phyloP scores from a whole-genome alignment of 2,888 invertebrate genomes.

The Marasmarcha lunaedactyla region DNA sequence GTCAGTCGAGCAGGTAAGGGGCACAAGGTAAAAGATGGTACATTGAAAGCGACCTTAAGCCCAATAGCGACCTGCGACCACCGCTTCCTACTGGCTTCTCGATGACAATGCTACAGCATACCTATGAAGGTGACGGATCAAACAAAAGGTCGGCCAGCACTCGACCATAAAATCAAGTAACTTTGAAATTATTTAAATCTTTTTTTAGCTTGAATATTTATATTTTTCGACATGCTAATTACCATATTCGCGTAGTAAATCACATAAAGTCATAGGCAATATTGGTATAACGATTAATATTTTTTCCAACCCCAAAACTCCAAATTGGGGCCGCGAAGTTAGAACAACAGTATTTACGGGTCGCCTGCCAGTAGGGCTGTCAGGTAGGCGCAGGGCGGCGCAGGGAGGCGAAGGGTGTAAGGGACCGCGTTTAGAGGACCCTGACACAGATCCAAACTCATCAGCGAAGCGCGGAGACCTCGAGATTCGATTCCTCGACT shows the following conservation, averaged over 20 bases:
- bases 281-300: too few relatives aligned
- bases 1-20: conserved; percentile 57
- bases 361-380: conserved; percentile 41
- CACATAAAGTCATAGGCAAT: too few relatives aligned
- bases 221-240: too few relatives aligned
- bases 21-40: conserved; percentile 71
- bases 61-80: conserved; percentile 64
- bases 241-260: too few relatives aligned
- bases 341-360: conserved; percentile 51
- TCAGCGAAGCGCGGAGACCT: conserved; percentile 55
- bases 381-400: conserved; percentile 29
- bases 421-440: conserved; percentile 54
- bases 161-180: background rate
- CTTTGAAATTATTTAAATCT: background rate
- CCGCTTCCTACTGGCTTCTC: conserved; percentile 66
- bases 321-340: conserved; percentile 28
- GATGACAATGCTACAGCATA: conserved; percentile 50
- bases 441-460: conserved; percentile 66
- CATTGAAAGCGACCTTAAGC: conserved; percentile 69
- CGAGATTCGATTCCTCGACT: conserved; percentile 59
- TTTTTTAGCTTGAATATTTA: too few relatives aligned
- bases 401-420: conserved; percentile 41
- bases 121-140: conserved; percentile 48
- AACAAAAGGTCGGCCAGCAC: conserved; percentile 51
- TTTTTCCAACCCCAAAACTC: background rate